Conservation (phyloP, 1,140 invertebrate genomes). For the Drosophila mojavensis region DNA sequence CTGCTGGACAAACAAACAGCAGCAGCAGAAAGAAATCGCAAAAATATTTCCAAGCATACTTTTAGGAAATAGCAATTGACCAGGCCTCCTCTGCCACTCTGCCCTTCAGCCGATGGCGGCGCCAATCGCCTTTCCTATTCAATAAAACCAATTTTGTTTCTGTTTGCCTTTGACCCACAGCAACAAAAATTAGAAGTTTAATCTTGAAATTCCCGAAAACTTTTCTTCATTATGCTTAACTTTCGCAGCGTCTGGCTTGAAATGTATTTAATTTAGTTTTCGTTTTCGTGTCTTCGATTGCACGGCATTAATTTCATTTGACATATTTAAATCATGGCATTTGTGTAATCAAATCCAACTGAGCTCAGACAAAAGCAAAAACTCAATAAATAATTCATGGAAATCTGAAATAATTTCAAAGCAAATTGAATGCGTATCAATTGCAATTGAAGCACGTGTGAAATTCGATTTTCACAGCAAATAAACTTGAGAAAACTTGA, state of each 20-base stretch:
- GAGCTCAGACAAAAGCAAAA: constrained; percentile 13
- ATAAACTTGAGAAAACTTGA: constrained; percentile 17
- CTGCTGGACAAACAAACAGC: constrained; percentile 25
- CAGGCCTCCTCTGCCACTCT: background rate
- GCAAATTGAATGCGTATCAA: constrained; percentile 35
- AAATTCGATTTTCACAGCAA: constrained; percentile 28
- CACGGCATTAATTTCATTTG: constrained; percentile 20
- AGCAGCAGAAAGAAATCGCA: constrained; percentile 46
- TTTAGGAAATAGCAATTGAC: constrained; percentile 58
- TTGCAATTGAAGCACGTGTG: constrained; percentile 43
- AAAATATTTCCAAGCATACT: constrained; percentile 60
- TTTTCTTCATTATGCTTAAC: constrained; percentile 12
- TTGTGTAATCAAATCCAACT: constrained; percentile 35
- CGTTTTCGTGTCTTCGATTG: constrained; percentile 1
- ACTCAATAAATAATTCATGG: constrained; percentile 44
- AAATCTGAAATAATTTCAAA: constrained; percentile 59
- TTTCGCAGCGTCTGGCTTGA: constrained; percentile 5
- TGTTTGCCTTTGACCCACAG: constrained; percentile 13
- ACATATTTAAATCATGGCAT: constrained; percentile 13
- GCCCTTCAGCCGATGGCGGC: too few species aligned
- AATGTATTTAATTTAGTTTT: constrained; percentile 8
- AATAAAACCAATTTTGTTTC: constrained; percentile 36
- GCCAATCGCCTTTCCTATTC: background rate
- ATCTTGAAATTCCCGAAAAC: constrained; percentile 15
- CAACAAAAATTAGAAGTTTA: constrained; percentile 19